Base-by-base conservation (phyloP, 2,113 vertebrate species). In the Ondatra zibethicus region DNA sequence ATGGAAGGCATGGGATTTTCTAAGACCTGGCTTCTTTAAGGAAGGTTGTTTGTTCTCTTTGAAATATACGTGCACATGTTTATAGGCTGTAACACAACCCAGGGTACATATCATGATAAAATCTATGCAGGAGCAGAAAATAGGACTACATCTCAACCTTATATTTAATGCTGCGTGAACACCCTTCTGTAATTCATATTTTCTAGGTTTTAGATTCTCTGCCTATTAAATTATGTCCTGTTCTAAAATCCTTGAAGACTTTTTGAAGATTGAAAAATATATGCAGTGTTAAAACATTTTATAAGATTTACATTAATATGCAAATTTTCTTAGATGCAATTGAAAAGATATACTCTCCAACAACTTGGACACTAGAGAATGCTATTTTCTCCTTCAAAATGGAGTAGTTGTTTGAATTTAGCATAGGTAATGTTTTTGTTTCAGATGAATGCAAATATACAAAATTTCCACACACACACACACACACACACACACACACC, bases 251-350 rank as follows among this genome's bases (percentile, higher is more conserved):
- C 68, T 93, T 65, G 23, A 86, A 16, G 36, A 42, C 12, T 73
- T 89, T 88, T 93, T 61, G 13, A 91, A 93, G 61, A 89, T 52
- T 33, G 13, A 82, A 89, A 97, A 50, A 63, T 58, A 73, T 42
- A 58, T 58, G 5, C 8, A 42, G 5, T 47, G 11, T 75, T 39
- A 88, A 93, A 96, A 88, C 76, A 89, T 66, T 86, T 93, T 76
- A 36, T 76, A 72, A 93, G 9, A 80, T 31, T 61, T 77, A 96
- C 0, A 84, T 96, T 73, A 65, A 88, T 42, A 65, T 92, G 25
- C 25, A 95, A 14, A 89, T 76, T 88, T 87, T 68, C 1, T 77
- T 50, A 36, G 52, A 65, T 70, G 27, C 82, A 91, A 58, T 82
- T 75, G 39, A 85, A 80, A 96, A 45, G 33, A 65, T 61, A 45